Conservation (phyloP, 2,888 invertebrate species). For the Pseudanteris insignis region DNA sequence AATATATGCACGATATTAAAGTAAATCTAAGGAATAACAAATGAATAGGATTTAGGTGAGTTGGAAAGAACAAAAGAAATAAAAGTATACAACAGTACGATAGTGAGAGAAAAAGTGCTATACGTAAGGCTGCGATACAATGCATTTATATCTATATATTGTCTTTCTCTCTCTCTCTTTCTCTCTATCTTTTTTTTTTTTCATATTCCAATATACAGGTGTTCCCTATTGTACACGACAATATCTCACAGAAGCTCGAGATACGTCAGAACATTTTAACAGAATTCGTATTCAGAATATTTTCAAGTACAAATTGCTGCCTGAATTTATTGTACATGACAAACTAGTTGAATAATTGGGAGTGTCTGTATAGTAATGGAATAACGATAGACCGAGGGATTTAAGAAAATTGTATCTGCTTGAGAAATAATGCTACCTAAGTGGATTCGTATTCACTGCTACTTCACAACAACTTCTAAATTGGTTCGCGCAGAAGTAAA, state of each 20-base stretch:
- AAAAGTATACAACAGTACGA: constrained; percentile 36
- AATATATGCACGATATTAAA: constrained; percentile 21
- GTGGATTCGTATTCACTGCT: constrained; percentile 3
- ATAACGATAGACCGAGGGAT: not conserved
- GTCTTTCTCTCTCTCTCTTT: too few relatives aligned
- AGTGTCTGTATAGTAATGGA: not conserved
- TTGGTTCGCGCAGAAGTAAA: too few relatives aligned
- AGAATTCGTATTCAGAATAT: constrained; percentile 24
- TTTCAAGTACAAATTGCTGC: constrained; percentile 24
- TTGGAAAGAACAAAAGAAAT: constrained; percentile 35
- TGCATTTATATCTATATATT: constrained; percentile 35
- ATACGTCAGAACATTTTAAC: constrained; percentile 31
- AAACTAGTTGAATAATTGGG: constrained; percentile 33
- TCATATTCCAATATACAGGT: constrained; percentile 39
- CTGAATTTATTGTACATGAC: constrained; percentile 29
- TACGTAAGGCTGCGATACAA: constrained; percentile 30
- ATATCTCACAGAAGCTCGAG: constrained; percentile 35
- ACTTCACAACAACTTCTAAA: too few relatives aligned
- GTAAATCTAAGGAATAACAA: constrained; percentile 34
- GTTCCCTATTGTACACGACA: constrained; percentile 31
- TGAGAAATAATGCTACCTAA: constrained; percentile 1
- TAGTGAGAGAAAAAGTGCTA: constrained; percentile 35
- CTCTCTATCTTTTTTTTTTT: too few relatives aligned
- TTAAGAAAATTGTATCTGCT: constrained; percentile 15
- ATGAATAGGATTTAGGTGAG: constrained; percentile 39